phyloP scores from a whole-genome alignment of 2,113 vertebrate genomes.

The Scartelaos histophorus region DNA sequence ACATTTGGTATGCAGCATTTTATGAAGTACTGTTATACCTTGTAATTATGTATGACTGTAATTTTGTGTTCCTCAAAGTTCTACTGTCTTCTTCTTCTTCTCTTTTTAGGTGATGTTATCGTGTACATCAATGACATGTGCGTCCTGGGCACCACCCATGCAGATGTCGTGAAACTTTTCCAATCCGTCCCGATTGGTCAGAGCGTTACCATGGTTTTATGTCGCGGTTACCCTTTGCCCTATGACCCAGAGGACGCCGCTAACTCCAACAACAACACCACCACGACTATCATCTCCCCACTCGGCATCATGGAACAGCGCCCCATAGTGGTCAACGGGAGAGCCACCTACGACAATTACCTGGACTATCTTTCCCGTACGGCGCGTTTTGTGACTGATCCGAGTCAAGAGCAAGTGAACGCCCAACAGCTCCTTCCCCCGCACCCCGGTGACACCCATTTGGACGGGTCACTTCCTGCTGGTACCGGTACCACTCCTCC shows the following conservation, averaged over 20 bases:
- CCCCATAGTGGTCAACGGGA: constrained; percentile 91
- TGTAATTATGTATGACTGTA: background rate
- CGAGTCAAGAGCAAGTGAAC: constrained; percentile 79
- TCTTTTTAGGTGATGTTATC: constrained; percentile 90
- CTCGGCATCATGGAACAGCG: constrained; percentile 94
- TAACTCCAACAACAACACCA: constrained; percentile 67
- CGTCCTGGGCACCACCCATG: constrained; percentile 97
- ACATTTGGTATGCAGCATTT: too few relatives aligned
- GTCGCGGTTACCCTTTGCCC: constrained; percentile 94
- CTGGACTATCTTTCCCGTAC: constrained; percentile 97
- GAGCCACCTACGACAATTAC: constrained; percentile 95
- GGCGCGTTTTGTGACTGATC: constrained; percentile 82
- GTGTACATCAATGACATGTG: constrained; percentile 99
- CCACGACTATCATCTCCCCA: constrained; percentile 84
- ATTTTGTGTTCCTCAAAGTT: background rate
- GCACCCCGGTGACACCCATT: constrained; percentile 90
- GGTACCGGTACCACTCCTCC: constrained; percentile 76
- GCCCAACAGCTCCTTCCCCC: constrained; percentile 82
- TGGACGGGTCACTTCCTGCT: constrained; percentile 88
- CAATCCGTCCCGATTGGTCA: constrained; percentile 98
- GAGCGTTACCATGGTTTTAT: constrained; percentile 94
- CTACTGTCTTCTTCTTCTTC: background rate
- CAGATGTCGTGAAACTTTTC: constrained; percentile 98
- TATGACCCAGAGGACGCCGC: constrained; percentile 93
- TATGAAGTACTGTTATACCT: too few relatives aligned